Evolutionary conservation across 2,888 invertebrate species (phyloP).

Genomic region (Crocallis elinguaria): DNA sequence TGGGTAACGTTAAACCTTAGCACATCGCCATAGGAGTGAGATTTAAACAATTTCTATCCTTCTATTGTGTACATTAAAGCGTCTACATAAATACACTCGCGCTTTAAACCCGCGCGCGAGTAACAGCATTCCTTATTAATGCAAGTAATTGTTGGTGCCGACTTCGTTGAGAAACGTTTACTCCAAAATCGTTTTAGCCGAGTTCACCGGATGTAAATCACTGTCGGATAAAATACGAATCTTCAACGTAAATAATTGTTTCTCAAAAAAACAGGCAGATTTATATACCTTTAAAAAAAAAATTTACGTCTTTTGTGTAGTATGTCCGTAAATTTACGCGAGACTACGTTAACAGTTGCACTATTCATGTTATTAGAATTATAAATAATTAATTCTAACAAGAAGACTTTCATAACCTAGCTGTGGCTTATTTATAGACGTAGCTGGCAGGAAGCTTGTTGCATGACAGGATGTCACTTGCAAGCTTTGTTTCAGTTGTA

Average conservation of each 20-base stretch:
- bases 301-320: too few relatives aligned
- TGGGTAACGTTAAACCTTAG: conserved; percentile 29
- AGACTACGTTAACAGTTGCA: too few relatives aligned
- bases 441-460: not conserved
- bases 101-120: conserved; percentile 45
- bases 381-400: too few relatives aligned
- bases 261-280: too few relatives aligned
- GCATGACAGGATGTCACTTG: conserved; percentile 5
- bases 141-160: conserved; percentile 57
- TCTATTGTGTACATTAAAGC: conserved; percentile 45
- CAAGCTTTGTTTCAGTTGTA: conserved; percentile 8
- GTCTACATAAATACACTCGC: conserved; percentile 44
- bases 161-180: conserved; percentile 48
- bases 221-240: not conserved
- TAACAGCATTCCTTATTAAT: conserved; percentile 46
- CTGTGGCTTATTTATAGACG: too few relatives aligned
- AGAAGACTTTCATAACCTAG: too few relatives aligned
- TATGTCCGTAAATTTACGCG: too few relatives aligned
- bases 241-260: too few relatives aligned
- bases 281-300: too few relatives aligned
- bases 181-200: conserved; percentile 42
- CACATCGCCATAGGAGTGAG: conserved; percentile 12
- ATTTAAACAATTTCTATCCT: conserved; percentile 48
- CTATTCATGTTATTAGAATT: too few relatives aligned
- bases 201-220: conserved; percentile 32